Percentiles rank a stretch among this genome's conserved stretches.
These are phyloP conservation scores for Pentamera pediparva DNA, from an alignment of 53 echinoderm and acorn worm species.

Conservation along the genomic window DNA sequence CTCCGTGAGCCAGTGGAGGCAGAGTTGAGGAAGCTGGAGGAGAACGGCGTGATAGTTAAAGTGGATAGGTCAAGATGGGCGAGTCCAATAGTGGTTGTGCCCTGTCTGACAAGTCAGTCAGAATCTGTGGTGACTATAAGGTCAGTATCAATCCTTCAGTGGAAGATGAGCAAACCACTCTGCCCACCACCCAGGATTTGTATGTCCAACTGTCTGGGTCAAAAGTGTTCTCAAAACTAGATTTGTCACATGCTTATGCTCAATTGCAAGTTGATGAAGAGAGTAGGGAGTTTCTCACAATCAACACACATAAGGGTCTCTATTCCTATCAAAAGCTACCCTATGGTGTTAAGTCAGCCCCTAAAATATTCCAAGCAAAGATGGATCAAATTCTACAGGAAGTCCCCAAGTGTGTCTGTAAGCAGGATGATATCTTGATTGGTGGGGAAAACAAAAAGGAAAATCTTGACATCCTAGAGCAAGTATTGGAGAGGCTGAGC, in stretches of 20 bases:
- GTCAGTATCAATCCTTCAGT: slow-evolving; percentile 37
- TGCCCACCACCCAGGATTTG: neutral
- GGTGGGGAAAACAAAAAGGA: neutral
- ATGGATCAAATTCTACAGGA: slow-evolving; percentile 39
- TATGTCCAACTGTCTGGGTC: slow-evolving; percentile 7
- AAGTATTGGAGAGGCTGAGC: neutral
- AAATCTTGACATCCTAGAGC: slow-evolving; percentile 3
- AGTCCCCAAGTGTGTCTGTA: slow-evolving; percentile 21
- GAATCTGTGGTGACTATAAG: slow-evolving; percentile 41
- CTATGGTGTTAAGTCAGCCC: slow-evolving; percentile 37
- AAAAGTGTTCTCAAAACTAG: slow-evolving; percentile 48
- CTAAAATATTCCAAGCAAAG: slow-evolving; percentile 39
- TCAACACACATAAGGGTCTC: slow-evolving; percentile 53
- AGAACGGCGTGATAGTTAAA: slow-evolving; percentile 25
- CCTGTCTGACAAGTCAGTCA: slow-evolving; percentile 36
- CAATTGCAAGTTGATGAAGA: slow-evolving; percentile 38
- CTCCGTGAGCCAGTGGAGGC: slow-evolving; percentile 29
- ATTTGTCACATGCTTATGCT: slow-evolving; percentile 41
- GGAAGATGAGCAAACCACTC: slow-evolving; percentile 24
- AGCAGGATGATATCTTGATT: slow-evolving; percentile 27
- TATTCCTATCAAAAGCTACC: slow-evolving; percentile 40
- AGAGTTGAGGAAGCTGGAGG: slow-evolving; percentile 13
- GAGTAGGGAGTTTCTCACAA: slow-evolving; percentile 38
- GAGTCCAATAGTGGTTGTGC: slow-evolving; percentile 49
- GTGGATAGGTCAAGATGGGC: slow-evolving; percentile 39